These are phyloP conservation scores for Monopterus albus DNA, from an alignment of 2,113 vertebrate species.

Conservation along the genomic window DNA sequence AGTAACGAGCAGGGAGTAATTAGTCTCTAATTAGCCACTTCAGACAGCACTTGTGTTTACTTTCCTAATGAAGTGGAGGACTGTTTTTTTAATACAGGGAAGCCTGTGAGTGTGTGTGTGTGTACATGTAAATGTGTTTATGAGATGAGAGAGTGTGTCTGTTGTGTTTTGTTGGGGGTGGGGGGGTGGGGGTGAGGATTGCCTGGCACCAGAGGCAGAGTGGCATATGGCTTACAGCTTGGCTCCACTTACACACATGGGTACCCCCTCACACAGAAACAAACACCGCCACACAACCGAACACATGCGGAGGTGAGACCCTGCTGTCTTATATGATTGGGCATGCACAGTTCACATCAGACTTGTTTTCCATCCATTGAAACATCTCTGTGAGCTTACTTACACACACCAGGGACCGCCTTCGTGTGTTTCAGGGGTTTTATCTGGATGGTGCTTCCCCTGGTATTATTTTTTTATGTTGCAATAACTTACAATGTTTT, in stretches of 20 bases:
- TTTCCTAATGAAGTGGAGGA: constrained; percentile 99
- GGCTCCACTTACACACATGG: constrained; percentile 72
- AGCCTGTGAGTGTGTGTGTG: constrained; percentile 53
- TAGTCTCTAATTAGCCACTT: constrained; percentile 99
- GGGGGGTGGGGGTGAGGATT: too few species aligned
- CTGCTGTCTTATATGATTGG: constrained; percentile 47
- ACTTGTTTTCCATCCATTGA: constrained; percentile 57
- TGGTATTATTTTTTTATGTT: constrained; percentile 41
- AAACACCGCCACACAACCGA: constrained; percentile 48
- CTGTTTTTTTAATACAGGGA: constrained; percentile 73
- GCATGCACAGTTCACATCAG: neutral
- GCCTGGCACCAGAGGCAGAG: constrained; percentile 63
- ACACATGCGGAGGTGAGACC: constrained; percentile 56
- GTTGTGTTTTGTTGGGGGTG: too few species aligned
- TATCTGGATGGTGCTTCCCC: constrained; percentile 42
- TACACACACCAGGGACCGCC: constrained; percentile 51
- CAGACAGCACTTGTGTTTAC: constrained; percentile 99
- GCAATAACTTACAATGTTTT: constrained; percentile 63
- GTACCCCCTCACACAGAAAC: constrained; percentile 43
- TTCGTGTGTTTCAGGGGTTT: constrained; percentile 49
- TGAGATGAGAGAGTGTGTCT: constrained; percentile 34
- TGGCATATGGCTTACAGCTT: constrained; percentile 82
- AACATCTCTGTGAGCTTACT: constrained; percentile 63
- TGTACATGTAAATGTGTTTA: constrained; percentile 40
- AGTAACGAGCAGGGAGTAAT: constrained; percentile 99